Evolutionary conservation across 2,797 vertebrate species (phyloP), one percentile per base, ranked within the genome.

Genomic region (Pachyuromys duprasi): DNA sequence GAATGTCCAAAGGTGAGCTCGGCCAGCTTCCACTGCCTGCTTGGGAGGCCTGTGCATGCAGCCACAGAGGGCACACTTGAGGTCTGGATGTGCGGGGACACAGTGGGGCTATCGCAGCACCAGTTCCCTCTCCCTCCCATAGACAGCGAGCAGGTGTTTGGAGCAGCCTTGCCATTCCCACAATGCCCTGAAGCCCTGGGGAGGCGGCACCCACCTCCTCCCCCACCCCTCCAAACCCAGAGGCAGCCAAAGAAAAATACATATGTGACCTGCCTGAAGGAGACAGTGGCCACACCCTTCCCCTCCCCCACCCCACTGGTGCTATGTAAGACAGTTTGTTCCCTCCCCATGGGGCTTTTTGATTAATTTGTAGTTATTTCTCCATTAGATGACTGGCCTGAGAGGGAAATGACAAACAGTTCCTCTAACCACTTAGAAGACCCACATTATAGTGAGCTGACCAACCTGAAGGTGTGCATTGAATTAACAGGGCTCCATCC

Each of bases 401-500:
- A 99, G 98, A 99, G 98, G 98, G 99, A 98, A 98, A 98, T 99
- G 98, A 98, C 98, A 99, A 98, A 98, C 98, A 98, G 93, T 98
- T 98, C 98, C 98, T 98, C 97, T 97, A 98, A 99, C 98, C 98
- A 98, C 98, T 98, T 98, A 98, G 99, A 99, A 98, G 99, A 99
- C 96, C 98, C 99, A 91, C 98, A 98, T 97, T 99, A 98, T 97
- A 99, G 99, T 98, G 99, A 99, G 98, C 99, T 99, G 98, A 99
- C 99, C 97, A 99, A 99, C 98, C 99, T 99, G 98, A 99, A 99
- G 98, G 99, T 99, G 98, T 99, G 99, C 98, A 99, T 99, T 97
- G 99, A 99, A 99, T 99, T 99, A 98, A 99, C 99, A 97, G 99
- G 99, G 94, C 99, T 99, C 98, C 99, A 99, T 97, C 99, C 99